Percentiles rank a stretch among this genome's conserved stretches.
These are phyloP conservation scores for Batillaria attramentaria DNA, from an alignment of 1,140 invertebrate genomes.

Conservation along the genomic window DNA sequence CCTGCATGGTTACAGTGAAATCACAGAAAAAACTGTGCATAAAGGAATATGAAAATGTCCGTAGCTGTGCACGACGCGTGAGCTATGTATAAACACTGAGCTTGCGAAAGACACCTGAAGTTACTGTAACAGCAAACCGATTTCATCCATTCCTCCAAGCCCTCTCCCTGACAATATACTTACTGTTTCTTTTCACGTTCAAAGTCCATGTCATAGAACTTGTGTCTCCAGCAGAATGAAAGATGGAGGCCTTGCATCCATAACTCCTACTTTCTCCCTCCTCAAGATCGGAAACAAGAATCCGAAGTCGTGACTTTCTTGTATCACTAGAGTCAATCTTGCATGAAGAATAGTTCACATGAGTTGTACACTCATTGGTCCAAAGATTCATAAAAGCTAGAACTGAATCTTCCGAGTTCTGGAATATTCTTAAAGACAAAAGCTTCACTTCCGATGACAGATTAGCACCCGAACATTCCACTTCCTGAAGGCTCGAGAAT, in stretches of 20 bases:
- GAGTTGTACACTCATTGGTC: slow-evolving; percentile 5
- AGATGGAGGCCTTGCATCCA: slow-evolving; percentile 6
- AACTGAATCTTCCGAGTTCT: neutral
- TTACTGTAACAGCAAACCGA: too few relatives aligned
- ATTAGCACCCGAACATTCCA: slow-evolving; percentile 26
- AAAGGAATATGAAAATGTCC: too few relatives aligned
- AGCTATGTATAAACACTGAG: too few relatives aligned
- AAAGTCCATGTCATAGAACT: neutral
- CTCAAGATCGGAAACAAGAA: slow-evolving; percentile 9
- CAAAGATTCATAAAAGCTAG: slow-evolving; percentile 15
- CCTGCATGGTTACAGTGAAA: too few relatives aligned
- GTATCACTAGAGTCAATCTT: neutral
- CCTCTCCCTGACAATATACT: too few relatives aligned
- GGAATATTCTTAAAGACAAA: neutral
- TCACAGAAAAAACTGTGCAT: too few relatives aligned
- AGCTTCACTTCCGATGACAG: slow-evolving; percentile 1
- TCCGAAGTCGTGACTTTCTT: neutral
- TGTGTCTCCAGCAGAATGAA: neutral
- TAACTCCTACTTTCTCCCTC: slow-evolving; percentile 11
- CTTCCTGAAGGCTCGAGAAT: slow-evolving; percentile 17
- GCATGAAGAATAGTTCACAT: slow-evolving; percentile 3
- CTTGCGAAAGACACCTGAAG: too few relatives aligned
- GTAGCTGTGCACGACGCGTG: too few relatives aligned
- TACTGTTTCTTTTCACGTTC: neutral
- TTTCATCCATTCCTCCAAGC: too few relatives aligned